Conservation (phyloP, 2,888 invertebrate genomes). For the Acrobasis repandana region DNA sequence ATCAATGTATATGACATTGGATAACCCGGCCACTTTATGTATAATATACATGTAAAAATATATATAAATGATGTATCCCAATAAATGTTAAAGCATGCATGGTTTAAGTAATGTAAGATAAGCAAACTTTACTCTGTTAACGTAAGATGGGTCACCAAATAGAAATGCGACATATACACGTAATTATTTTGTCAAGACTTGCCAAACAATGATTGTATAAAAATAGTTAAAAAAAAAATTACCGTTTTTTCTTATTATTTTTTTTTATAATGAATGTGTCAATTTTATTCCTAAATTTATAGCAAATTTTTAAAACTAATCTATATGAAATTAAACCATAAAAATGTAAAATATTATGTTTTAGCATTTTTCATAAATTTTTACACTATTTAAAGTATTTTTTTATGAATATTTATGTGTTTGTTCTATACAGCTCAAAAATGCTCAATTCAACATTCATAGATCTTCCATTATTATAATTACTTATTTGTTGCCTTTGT, state of each 20-base stretch:
- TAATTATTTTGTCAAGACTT: no score
- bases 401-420: neutral
- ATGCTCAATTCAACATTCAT: slow-evolving; percentile 4
- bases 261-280: neutral
- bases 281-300: no score
- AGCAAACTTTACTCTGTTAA: neutral
- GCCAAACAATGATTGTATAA: no score
- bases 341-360: neutral
- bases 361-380: neutral
- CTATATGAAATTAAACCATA: no score
- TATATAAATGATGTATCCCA: neutral
- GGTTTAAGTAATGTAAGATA: neutral
- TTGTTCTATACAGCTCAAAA: slow-evolving; percentile 9
- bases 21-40: slow-evolving; percentile 10
- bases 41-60: slow-evolving; percentile 8
- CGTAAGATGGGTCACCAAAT: neutral
- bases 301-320: no score
- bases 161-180: no score
- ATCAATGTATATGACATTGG: neutral
- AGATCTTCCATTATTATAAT: slow-evolving; percentile 1
- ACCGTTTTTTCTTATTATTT: neutral
- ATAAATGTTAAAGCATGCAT: neutral
- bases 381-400: neutral
- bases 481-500: neutral
- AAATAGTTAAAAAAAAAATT: no score